A percentile compares a stretch with the other conserved stretches of the same genome.
phyloP scores from a whole-genome alignment of 2,888 invertebrate genomes.

The Coecobrya sp. region DNA sequence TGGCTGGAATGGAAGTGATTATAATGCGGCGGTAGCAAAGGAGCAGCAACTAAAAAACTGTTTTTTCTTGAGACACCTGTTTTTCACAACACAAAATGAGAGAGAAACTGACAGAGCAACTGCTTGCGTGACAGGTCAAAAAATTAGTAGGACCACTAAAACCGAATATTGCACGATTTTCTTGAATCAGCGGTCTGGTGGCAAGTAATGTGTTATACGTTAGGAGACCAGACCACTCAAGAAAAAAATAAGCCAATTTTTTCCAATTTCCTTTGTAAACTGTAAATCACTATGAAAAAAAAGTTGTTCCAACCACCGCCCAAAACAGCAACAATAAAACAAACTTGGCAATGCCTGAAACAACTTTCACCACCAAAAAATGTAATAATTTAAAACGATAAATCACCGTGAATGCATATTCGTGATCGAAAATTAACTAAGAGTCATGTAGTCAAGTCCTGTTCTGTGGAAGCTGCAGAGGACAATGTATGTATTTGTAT shows the following conservation, averaged over 20 bases:
- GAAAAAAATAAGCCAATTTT: neutral
- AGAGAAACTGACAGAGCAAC: conserved; percentile 12
- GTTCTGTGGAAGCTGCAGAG: too few relatives aligned
- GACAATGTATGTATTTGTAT: too few relatives aligned
- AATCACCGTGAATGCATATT: too few relatives aligned
- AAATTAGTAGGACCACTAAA: neutral
- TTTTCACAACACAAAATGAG: conserved; percentile 8
- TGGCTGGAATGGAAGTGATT: conserved; percentile 13
- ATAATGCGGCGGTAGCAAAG: neutral
- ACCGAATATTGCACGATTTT: too few relatives aligned
- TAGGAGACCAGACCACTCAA: neutral
- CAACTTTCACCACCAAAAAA: neutral
- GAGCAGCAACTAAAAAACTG: neutral
- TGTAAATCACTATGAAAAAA: neutral
- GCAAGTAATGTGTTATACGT: neutral
- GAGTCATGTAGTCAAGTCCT: too few relatives aligned
- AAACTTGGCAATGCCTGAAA: neutral
- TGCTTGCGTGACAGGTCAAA: conserved; percentile 17
- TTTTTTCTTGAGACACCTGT: conserved; percentile 7
- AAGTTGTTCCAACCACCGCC: neutral
- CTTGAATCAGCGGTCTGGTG: neutral
- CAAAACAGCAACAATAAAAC: neutral
- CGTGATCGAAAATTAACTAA: too few relatives aligned
- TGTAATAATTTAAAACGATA: too few relatives aligned
- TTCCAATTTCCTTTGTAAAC: neutral